Conservation (phyloP, 2,113 vertebrate genomes). For the Rhipidura dahli region DNA sequence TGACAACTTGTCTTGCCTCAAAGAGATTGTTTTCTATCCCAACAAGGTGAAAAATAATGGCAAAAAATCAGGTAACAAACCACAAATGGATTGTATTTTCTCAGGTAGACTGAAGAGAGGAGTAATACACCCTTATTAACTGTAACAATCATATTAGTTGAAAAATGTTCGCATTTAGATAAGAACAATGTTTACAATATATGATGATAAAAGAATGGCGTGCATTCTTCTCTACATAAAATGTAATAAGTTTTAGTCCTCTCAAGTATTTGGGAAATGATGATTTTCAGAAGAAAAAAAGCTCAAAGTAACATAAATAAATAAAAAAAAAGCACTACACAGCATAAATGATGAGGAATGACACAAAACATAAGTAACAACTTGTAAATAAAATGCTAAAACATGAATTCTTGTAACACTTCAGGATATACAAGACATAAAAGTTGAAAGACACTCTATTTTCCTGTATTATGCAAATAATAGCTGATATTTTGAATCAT, state of each 20-base stretch:
- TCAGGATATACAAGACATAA: background rate
- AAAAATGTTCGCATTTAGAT: background rate
- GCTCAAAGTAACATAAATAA: background rate
- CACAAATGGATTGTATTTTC: background rate
- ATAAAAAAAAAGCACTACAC: background rate
- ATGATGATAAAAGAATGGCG: background rate
- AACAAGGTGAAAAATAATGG: constrained; percentile 32
- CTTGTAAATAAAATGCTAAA: background rate
- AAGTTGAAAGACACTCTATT: background rate
- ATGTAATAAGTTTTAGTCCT: background rate
- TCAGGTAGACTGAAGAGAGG: background rate
- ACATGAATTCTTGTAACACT: background rate
- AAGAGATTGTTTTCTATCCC: constrained; percentile 36
- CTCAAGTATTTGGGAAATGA: background rate
- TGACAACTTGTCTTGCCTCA: constrained; percentile 53
- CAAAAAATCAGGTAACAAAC: background rate
- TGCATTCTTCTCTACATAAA: background rate
- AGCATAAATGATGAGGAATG: background rate
- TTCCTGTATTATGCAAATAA: background rate
- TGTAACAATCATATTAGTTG: background rate
- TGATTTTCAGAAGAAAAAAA: background rate
- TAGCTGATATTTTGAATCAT: background rate
- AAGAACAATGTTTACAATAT: background rate
- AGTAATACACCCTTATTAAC: background rate
- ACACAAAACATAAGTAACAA: background rate